phyloP scores from a whole-genome alignment of 2,113 vertebrate genomes.

The Rhegmatorhina hoffmannsi region DNA sequence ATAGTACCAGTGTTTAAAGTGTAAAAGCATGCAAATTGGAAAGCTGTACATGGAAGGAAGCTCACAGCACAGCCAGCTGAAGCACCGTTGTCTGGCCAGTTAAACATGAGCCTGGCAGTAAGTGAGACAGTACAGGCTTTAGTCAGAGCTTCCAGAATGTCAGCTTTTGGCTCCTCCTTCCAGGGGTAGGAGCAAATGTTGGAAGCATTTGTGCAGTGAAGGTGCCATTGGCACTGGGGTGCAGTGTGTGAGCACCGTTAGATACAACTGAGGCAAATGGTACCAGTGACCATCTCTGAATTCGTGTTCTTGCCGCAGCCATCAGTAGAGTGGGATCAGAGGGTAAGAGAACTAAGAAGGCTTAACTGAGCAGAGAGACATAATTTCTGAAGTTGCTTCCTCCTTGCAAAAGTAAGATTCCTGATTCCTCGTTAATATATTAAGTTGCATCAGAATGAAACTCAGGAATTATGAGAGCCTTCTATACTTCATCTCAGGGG shows the following conservation, averaged over 20 bases:
- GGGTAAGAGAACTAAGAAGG: background rate
- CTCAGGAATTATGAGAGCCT: background rate
- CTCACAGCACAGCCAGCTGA: background rate
- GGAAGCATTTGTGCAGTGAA: background rate
- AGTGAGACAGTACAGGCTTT: background rate
- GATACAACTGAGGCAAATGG: background rate
- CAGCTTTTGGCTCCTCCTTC: background rate
- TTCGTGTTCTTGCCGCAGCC: background rate
- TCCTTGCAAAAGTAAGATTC: background rate
- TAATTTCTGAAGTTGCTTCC: background rate
- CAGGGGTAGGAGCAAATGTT: background rate
- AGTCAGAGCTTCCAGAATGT: background rate
- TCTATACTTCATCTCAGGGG: background rate
- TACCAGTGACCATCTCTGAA: accelerated
- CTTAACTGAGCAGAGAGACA: background rate
- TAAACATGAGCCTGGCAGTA: background rate
- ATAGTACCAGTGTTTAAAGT: background rate
- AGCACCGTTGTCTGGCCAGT: background rate
- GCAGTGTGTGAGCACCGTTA: background rate
- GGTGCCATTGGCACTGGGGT: background rate
- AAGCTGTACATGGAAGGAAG: background rate
- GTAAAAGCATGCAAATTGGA: background rate
- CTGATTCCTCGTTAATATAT: background rate
- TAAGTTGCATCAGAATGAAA: background rate
- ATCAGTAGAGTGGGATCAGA: background rate